A percentile compares a stretch with the other conserved stretches of the same genome.
Conservation (phyloP, 2,797 vertebrate species). For the Enteromius fasciolatus region DNA sequence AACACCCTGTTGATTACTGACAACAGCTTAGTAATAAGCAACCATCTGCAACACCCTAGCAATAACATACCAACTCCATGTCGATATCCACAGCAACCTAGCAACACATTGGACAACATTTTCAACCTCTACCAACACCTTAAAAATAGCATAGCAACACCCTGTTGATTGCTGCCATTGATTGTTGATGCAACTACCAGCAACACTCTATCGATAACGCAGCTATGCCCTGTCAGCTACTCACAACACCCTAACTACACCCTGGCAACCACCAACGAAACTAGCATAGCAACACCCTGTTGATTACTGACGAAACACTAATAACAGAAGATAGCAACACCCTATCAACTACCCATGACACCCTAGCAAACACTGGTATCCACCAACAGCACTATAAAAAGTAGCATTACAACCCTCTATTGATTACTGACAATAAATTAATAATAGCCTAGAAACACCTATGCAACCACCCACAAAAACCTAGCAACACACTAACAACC, state of each 20-base stretch:
- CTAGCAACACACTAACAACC: not conserved
- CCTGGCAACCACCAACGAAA: not conserved
- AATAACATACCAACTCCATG: not conserved
- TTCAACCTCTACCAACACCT: not conserved
- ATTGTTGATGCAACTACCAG: not conserved
- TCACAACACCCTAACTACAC: not conserved
- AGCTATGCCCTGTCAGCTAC: no score
- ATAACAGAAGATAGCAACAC: not conserved
- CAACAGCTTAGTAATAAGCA: not conserved
- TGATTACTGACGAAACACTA: not conserved
- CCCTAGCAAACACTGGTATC: not conserved
- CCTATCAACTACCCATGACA: not conserved
- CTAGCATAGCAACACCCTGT: not conserved
- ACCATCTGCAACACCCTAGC: not conserved
- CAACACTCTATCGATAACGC: not conserved
- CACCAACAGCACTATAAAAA: not conserved
- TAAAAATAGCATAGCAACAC: not conserved
- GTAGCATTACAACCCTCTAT: not conserved
- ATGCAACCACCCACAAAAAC: no score
- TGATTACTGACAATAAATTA: not conserved
- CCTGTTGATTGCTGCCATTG: no score
- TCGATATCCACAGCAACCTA: not conserved
- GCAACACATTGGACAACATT: no score
- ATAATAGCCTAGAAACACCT: not conserved
- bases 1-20: not conserved